Evolutionary conservation across 2,113 vertebrate species (phyloP).

Genomic region (Passerina amoena): DNA sequence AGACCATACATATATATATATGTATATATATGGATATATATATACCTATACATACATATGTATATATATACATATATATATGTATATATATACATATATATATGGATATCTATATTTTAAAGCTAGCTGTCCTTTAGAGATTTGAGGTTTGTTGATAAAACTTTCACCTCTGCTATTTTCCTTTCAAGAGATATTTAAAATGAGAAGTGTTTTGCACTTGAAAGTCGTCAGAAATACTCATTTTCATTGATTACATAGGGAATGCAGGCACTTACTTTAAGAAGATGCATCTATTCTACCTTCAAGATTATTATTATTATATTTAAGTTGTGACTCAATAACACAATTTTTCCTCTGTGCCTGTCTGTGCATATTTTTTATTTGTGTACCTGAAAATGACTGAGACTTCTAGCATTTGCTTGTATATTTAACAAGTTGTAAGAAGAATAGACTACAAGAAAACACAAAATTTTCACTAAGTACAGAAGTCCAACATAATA

Average conservation of each 20-base stretch:
- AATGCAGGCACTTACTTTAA: neutral
- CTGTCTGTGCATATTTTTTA: neutral
- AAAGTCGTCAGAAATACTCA: neutral
- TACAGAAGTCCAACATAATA: slow-evolving; percentile 11
- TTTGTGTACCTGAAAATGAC: neutral
- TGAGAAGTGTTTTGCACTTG: neutral
- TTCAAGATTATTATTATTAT: neutral
- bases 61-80: too few relatives aligned
- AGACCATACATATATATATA: neutral
- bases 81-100: neutral
- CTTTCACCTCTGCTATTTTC: neutral
- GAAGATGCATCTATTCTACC: neutral
- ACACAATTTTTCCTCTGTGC: neutral
- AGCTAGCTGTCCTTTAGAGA: neutral
- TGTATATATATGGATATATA: too few relatives aligned
- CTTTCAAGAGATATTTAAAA: neutral
- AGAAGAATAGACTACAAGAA: slow-evolving; percentile 38
- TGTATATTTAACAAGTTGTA: slow-evolving; percentile 19
- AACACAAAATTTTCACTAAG: slow-evolving; percentile 40
- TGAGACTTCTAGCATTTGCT: slow-evolving; percentile 32
- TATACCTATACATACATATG: too few relatives aligned
- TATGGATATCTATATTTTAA: neutral
- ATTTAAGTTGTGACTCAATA: neutral
- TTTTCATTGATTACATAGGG: neutral
- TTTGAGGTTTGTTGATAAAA: neutral